phyloP scores from a whole-genome alignment of 2,888 invertebrate genomes.

The Argynnis bischoffii region DNA sequence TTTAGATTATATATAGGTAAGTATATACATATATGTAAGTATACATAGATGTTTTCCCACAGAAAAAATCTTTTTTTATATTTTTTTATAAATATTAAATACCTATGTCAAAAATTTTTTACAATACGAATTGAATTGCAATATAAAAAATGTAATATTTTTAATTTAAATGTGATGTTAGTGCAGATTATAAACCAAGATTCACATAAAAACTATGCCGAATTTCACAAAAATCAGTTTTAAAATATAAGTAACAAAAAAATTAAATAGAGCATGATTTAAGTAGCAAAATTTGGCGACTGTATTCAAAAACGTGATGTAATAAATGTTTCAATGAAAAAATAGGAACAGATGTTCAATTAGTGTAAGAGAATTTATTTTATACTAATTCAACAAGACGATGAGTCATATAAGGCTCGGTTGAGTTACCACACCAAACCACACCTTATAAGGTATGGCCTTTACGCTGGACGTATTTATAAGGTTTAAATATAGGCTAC shows the following conservation, averaged over 20 bases:
- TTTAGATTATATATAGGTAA: no score
- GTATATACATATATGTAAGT: no score
- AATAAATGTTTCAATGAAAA: constrained; percentile 23
- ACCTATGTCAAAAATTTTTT: no score
- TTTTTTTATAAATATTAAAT: no score
- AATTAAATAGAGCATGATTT: not conserved
- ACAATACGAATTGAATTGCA: no score
- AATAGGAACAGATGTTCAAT: constrained; percentile 71
- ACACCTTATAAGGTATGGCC: constrained; percentile 74
- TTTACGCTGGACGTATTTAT: constrained; percentile 75
- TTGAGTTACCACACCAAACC: constrained; percentile 68
- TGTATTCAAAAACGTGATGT: constrained; percentile 5
- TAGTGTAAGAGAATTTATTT: constrained; percentile 66
- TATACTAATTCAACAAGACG: constrained; percentile 67
- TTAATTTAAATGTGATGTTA: no score
- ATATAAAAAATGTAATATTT: no score
- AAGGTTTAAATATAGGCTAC: constrained; percentile 73
- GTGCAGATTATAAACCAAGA: no score
- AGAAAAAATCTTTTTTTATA: no score
- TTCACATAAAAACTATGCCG: no score
- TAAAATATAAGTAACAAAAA: not conserved
- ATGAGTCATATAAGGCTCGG: constrained; percentile 72
- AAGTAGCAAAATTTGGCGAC: not conserved
- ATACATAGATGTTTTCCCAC: no score
- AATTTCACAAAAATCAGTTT: no score